A percentile compares a stretch with the other conserved stretches of the same genome.
Evolutionary conservation across 2,797 vertebrate genomes (phyloP).

Genomic region (Pipistrellus pygmaeus): DNA sequence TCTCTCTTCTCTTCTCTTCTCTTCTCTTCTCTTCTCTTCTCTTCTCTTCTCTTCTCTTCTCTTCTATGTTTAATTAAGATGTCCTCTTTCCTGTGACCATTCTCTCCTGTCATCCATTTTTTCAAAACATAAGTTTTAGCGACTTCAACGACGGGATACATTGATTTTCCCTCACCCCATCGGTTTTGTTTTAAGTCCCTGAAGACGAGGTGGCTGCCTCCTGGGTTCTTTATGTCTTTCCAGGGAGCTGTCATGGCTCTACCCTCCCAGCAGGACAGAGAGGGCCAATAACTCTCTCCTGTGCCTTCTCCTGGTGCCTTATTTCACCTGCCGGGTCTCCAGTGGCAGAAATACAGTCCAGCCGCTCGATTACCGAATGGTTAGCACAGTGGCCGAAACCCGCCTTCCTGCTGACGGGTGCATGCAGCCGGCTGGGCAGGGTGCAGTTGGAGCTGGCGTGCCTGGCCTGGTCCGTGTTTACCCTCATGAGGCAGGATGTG

Average conservation of each 20-base stretch:
- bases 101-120: not conserved
- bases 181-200: not conserved
- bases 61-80: not conserved
- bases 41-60: not conserved
- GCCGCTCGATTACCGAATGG: not conserved
- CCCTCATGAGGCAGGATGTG: rapidly evolving
- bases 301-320: not conserved
- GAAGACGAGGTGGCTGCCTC: not conserved
- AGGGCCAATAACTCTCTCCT: not conserved
- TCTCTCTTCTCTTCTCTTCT: too few species aligned
- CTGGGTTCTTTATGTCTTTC: not conserved
- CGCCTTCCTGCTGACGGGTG: rapidly evolving
- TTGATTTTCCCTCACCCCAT: not conserved
- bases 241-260: not conserved
- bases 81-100: not conserved
- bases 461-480: not conserved
- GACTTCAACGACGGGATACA: not conserved
- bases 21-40: not conserved
- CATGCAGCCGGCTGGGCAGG: too few species aligned
- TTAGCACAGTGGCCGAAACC: not conserved
- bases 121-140: not conserved
- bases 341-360: not conserved
- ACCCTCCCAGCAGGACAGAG: not conserved
- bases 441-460: not conserved
- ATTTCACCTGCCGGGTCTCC: not conserved